Base-by-base conservation (phyloP, 1,140 invertebrate genomes). In the Procambarus clarkii region DNA sequence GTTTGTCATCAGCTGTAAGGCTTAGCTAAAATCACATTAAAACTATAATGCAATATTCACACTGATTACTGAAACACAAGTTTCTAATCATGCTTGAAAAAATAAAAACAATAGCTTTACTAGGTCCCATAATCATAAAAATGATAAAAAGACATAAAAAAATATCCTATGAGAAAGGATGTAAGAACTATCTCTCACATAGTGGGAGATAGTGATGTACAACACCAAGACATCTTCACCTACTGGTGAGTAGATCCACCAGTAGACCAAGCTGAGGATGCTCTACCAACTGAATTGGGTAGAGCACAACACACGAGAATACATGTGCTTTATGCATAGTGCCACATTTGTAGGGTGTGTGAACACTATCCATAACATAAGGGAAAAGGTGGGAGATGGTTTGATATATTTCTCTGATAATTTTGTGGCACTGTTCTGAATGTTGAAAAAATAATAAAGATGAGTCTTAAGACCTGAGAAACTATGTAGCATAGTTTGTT, bases 1-100 rank as follows among this genome's bases (percentile, higher is more conserved):
- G 87, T 88, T 58, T 88, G 78, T 88, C 87, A 64, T 88, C 87
- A 88, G 87, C 87, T 88, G 87, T 88, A 88, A 88, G 87, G 87
- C 87, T 81, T 86, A 78, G 85, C 85, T 88, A 88, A 88, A 88
- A 88, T 88, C 87, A 88, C 87, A 88, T 80, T 88, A 88, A 88
- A 88, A 88, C 79, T 79, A 82, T 88, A 88, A 86, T 86, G 71
- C 71, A 77, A 86, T 86, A 78, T 78, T 64, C 76, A 86, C 34
- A 82, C 13, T 71, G 21, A 88, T 88, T 64, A 88, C 34, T 82
- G 78, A 88, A 88, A 58, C 46, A 74, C 34, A 69, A 45, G 60
- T 69, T 81, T 81, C 78, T 9, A 88, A 88, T 81, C 86, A 88
- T 60, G 71, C 50, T 50, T 74, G 64, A 24, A 58, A 88, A 50